Percentiles rank a stretch among this genome's conserved stretches.
These are phyloP conservation scores for Paedocypris micromegethes DNA, from an alignment of 2,797 vertebrate genomes.

Conservation along the genomic window DNA sequence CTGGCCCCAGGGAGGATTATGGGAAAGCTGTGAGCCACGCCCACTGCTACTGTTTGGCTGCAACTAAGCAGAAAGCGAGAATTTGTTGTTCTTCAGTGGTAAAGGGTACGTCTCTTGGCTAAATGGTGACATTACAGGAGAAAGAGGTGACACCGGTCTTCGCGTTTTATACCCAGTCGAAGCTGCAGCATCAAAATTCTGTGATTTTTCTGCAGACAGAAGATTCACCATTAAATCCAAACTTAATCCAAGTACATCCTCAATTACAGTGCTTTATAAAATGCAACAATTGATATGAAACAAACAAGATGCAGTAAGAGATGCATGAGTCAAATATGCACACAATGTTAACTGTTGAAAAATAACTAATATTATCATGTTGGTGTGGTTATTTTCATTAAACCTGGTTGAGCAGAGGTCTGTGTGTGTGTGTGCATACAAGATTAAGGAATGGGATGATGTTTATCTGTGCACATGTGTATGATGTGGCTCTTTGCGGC, in stretches of 20 bases:
- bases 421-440: too few relatives aligned
- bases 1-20: conserved; percentile 56
- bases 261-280: not conserved
- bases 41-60: conserved; percentile 49
- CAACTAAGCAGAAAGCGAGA: conserved; percentile 29
- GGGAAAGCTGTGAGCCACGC: conserved; percentile 52
- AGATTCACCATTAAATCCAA: not conserved
- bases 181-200: conserved; percentile 54
- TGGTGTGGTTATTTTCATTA: too few relatives aligned
- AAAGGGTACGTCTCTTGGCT: not conserved
- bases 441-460: too few relatives aligned
- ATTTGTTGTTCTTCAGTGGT: not conserved
- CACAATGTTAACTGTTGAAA: too few relatives aligned
- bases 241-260: not conserved
- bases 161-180: conserved; percentile 56
- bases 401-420: too few relatives aligned
- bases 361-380: too few relatives aligned
- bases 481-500: too few relatives aligned
- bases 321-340: too few relatives aligned
- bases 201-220: conserved; percentile 61
- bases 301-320: too few relatives aligned
- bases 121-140: conserved; percentile 51
- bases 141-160: conserved; percentile 59
- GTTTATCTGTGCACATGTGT: too few relatives aligned
- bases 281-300: too few relatives aligned